Evolutionary conservation across 2,888 invertebrate species (phyloP).

Genomic region (Aspidiotus rigidus): DNA sequence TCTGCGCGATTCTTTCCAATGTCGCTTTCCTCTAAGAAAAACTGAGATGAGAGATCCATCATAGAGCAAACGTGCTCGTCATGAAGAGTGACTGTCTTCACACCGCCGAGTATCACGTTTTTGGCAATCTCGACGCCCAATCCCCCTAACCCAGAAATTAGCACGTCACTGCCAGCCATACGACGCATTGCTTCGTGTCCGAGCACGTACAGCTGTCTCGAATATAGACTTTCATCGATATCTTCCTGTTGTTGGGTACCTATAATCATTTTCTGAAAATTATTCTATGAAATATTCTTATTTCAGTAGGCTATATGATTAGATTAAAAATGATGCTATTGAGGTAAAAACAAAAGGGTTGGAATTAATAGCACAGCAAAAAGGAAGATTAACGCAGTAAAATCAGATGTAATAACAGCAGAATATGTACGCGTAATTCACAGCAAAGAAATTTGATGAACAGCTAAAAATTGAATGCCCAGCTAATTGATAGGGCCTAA

Average conservation of each 20-base stretch:
- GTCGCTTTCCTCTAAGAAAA: constrained; percentile 72
- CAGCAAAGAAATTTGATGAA: no score
- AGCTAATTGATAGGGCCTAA: no score
- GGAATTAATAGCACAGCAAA: no score
- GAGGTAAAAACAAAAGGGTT: no score
- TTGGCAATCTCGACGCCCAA: constrained; percentile 97
- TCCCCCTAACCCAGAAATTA: constrained; percentile 89
- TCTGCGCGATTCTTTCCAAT: constrained; percentile 83
- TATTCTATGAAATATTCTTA: no score
- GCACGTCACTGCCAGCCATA: constrained; percentile 89
- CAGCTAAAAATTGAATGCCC: no score
- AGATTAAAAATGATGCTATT: no score
- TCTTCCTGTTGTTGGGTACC: constrained; percentile 43
- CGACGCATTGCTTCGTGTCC: constrained; percentile 99
- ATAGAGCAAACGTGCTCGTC: constrained; percentile 65
- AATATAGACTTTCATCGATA: constrained; percentile 84
- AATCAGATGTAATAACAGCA: no score
- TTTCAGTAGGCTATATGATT: no score
- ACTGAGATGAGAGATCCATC: constrained; percentile 78
- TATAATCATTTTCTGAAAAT: no score
- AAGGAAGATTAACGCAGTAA: no score
- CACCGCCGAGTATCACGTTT: constrained; percentile 95
- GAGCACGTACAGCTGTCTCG: constrained; percentile 91
- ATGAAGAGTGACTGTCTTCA: constrained; percentile 93
- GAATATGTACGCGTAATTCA: no score